These are phyloP conservation scores for Hirtodrosophila cameraria DNA, from an alignment of 2,888 invertebrate species.

Conservation along the genomic window DNA sequence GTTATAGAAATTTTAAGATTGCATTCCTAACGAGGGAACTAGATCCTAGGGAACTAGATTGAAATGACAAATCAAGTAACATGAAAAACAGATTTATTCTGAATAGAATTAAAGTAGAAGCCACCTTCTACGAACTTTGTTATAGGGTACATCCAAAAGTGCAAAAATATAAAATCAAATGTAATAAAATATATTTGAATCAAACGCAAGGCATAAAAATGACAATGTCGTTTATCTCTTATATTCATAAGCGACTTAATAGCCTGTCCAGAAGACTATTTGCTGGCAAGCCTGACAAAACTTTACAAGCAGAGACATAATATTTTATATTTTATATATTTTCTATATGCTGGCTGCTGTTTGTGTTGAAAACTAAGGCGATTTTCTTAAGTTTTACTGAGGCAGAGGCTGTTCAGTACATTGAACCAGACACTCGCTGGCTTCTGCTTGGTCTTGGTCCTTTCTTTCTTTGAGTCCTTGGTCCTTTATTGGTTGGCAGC, in stretches of 20 bases:
- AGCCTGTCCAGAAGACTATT: constrained; percentile 31
- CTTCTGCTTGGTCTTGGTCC: not conserved
- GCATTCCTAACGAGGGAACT: no score
- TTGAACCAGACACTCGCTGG: constrained; percentile 58
- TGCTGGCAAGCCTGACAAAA: constrained; percentile 51
- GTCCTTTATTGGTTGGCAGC: constrained; percentile 64
- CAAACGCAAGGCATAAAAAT: constrained; percentile 27
- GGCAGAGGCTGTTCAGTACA: constrained; percentile 57
- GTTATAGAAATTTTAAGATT: not conserved
- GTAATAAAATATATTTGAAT: constrained; percentile 37
- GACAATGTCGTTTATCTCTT: constrained; percentile 59
- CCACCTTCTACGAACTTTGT: no score
- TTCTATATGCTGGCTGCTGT: constrained; percentile 27
- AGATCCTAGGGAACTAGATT: no score
- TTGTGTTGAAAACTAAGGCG: constrained; percentile 51
- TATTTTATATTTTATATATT: constrained; percentile 36
- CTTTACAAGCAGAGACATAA: constrained; percentile 63
- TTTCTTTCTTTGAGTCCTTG: constrained; percentile 13
- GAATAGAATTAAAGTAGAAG: no score
- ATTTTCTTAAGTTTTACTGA: constrained; percentile 67
- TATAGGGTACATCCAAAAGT: constrained; percentile 15
- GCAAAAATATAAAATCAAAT: constrained; percentile 25
- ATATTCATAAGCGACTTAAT: constrained; percentile 39
- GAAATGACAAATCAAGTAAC: no score
- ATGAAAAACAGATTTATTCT: no score